Conservation (phyloP, 2,888 invertebrate genomes). For the Ornithoptera alexandrae region DNA sequence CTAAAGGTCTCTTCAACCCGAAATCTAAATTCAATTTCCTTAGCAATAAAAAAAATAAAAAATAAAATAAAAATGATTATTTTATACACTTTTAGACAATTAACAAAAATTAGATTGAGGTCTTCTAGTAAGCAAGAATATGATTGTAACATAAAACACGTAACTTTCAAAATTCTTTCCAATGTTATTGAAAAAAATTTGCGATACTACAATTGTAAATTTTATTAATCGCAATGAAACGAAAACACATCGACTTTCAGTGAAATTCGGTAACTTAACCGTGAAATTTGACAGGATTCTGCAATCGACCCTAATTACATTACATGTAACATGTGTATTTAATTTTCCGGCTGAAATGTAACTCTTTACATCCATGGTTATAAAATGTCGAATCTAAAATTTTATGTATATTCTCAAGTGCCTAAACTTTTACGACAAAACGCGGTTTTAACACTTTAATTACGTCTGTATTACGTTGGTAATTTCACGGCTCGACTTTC, state of each 20-base stretch:
- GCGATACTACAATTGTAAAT: neutral
- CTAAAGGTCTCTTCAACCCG: no score
- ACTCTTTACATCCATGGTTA: conserved; percentile 16
- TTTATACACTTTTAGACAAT: no score
- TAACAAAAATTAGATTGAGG: no score
- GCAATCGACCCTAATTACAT: conserved; percentile 21
- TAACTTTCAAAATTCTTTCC: neutral
- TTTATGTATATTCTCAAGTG: conserved; percentile 59
- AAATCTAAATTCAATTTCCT: no score
- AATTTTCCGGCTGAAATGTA: conserved; percentile 19
- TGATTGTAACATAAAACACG: no score
- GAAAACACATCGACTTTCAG: conserved; percentile 15
- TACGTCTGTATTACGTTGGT: conserved; percentile 63
- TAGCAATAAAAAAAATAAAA: no score
- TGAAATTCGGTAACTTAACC: conserved; percentile 14
- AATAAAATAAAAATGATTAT: no score
- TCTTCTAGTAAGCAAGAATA: no score
- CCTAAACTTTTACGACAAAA: conserved; percentile 62
- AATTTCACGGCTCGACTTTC: conserved; percentile 61
- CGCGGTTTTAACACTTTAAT: conserved; percentile 68
- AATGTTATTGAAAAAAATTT: neutral
- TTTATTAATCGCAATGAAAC: conserved; percentile 4
- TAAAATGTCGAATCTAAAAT: conserved; percentile 38
- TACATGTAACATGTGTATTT: conserved; percentile 27
- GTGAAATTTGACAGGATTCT: conserved; percentile 7